Base-by-base conservation (phyloP, 2,888 invertebrate genomes). In the Diarsia mendica region DNA sequence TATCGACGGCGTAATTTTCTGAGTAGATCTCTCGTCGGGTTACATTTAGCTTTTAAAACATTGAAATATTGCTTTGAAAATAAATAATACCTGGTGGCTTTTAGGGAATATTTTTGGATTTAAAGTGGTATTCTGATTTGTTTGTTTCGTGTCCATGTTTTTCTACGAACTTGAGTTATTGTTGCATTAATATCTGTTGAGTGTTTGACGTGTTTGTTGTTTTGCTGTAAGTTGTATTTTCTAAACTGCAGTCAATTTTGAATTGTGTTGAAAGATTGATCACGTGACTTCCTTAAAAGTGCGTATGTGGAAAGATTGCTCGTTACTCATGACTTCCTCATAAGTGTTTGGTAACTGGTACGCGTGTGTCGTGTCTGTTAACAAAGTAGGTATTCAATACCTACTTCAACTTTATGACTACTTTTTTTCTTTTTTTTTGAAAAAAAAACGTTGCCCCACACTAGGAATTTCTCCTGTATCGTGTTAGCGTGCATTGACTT, bases 1-100 rank as follows among this genome's bases (percentile, higher is more conserved):
- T 89, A 85, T 89, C 89, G 82, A 75, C 88, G 80, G 75, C 67
- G 85, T 88, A 87, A 85, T 91, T 87, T 72, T 79, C 60, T 85
- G 85, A 89, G 88, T 89, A 86, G 82, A 89, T 90, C 92, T 79
- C 48, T 92, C 90, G 79, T 78, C 91, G 83, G 72, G 13, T 75
- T 70, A 68, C 86, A 86, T 89, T 90, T 89, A 87, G 77, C 72
- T 83, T 84, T 87, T 84, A 80, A 63, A 63, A 82, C 55, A 55
- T 77, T 75, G 83, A 87, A 79, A 75, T 82, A 85, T 85, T 77
- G 65, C 18, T 60, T n/a, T 53, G n/a, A n/a, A 67, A 75, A 85
- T 87, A 86, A 87, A 86, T 86, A 79, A 77, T 28, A 75, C 44
- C 63, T 63, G 44, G 28, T 53, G 0, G 71, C 75, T 79, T 49